These are phyloP conservation scores for Drosophila trichaetosa DNA, from an alignment of 2,888 invertebrate genomes.

Conservation along the genomic window DNA sequence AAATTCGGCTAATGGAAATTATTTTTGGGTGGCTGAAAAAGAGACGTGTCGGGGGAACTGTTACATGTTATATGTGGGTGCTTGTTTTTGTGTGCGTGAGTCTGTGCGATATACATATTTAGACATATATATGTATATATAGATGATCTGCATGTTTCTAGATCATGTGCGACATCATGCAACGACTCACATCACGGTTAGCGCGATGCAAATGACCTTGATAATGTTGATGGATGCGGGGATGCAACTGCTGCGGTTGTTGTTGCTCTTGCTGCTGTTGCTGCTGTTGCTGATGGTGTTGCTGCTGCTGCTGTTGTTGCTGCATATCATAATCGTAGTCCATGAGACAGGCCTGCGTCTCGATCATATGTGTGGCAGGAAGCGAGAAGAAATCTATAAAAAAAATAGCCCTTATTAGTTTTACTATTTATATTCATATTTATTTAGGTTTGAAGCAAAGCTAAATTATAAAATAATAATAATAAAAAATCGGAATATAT, in stretches of 20 bases:
- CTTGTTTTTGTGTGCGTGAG: constrained; percentile 18
- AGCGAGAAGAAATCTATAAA: constrained; percentile 79
- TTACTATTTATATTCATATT: neutral
- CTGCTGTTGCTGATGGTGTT: constrained; percentile 35
- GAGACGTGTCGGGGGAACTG: constrained; percentile 70
- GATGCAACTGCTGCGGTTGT: constrained; percentile 44
- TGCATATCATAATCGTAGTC: constrained; percentile 72
- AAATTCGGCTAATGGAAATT: constrained; percentile 37
- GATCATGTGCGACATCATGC: constrained; percentile 83
- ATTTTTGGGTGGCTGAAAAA: constrained; percentile 40
- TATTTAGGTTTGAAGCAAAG: neutral
- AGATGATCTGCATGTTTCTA: constrained; percentile 58
- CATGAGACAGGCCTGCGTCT: constrained; percentile 81
- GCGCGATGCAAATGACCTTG: constrained; percentile 84
- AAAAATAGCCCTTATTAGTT: constrained; percentile 1
- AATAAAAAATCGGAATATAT: neutral
- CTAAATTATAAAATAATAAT: neutral
- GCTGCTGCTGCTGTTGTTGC: constrained; percentile 37
- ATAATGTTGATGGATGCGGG: constrained; percentile 71
- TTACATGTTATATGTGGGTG: constrained; percentile 55
- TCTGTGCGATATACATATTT: constrained; percentile 29
- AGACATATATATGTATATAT: constrained; percentile 5
- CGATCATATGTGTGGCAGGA: constrained; percentile 80
- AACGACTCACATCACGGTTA: constrained; percentile 83
- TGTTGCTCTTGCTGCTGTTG: constrained; percentile 41